Evolutionary conservation across 2,113 vertebrate genomes (phyloP), one percentile per base, ranked within the genome.

Genomic region (Seriola rivoliana): DNA sequence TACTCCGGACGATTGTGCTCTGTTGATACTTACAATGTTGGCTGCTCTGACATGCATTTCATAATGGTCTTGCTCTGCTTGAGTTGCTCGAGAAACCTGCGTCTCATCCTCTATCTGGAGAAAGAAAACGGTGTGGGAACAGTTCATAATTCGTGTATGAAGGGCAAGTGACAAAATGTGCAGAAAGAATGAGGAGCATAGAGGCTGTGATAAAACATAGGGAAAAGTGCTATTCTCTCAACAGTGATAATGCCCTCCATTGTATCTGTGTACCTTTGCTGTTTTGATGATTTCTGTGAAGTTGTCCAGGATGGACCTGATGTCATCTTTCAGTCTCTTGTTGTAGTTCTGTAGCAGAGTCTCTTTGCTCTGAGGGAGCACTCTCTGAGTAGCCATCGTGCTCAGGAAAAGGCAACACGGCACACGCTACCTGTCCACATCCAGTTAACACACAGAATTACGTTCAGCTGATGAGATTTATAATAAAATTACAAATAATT

Each of bases 41-140:
- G 98, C 97, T 2, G 98, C 97, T 94, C 98, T 95, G 58, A 99
- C 98, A 0, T 99, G 97, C 98, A 99, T 99, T 93, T 99, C 98
- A 0, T 99, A 99, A 85, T 99, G 97, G 87, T 99, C 98, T 77
- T 99, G 98, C 60, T 99, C 98, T 4, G 97, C 97, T 79, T 99
- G 98, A 1, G 98, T 98, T 19, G 98, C 95, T 72, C 98, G 91
- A 1, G 97, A 96, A 4, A 99, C 98, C 90, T 99, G 98, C 0
- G 97, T 99, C 95, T 99, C 98, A 0, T 99, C 98, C 78, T 99
- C 98, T 17, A 99, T 96, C 98, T 99, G 89, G 8, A 88, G 46
- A 59, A 19, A 74, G 72, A 25, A 50, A 71, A 5, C 17, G 16
- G 36, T 25, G 6, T 16, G 69, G 4, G 19, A 29, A 29, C 29